A percentile compares a stretch with the other conserved stretches of the same genome.
Evolutionary conservation across 2,888 invertebrate genomes (phyloP).

Genomic region (Thumatha senex): DNA sequence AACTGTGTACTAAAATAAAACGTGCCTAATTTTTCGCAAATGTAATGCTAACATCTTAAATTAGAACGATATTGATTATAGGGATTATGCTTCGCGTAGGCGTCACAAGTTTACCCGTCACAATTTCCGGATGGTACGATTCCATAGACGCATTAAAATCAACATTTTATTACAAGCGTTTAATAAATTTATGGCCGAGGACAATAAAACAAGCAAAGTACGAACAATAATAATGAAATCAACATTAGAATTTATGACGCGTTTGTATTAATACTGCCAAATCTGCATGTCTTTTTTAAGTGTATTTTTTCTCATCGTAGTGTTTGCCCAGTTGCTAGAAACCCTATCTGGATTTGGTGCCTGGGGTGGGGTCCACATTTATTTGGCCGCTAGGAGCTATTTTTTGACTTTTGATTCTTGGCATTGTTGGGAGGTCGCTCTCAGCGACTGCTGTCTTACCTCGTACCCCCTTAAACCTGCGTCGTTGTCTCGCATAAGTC

Average conservation of each 20-base stretch:
- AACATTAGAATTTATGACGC: slow-evolving; percentile 47
- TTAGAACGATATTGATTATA: slow-evolving; percentile 14
- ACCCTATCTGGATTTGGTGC: too few species aligned
- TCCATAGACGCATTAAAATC: slow-evolving; percentile 27
- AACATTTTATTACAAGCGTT: slow-evolving; percentile 47
- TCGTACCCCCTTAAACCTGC: too few species aligned
- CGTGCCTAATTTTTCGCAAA: not conserved
- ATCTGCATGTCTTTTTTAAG: slow-evolving; percentile 33
- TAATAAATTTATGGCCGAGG: slow-evolving; percentile 50
- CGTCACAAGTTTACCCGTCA: slow-evolving; percentile 11
- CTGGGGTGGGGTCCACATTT: too few species aligned
- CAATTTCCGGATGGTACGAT: slow-evolving; percentile 18
- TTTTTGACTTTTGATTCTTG: too few species aligned
- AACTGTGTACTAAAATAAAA: slow-evolving; percentile 9
- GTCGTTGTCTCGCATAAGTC: too few species aligned
- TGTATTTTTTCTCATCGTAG: too few species aligned
- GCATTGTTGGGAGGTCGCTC: too few species aligned
- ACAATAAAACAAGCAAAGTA: slow-evolving; percentile 52
- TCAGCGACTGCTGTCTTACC: too few species aligned
- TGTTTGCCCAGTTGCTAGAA: too few species aligned
- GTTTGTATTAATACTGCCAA: slow-evolving; percentile 53
- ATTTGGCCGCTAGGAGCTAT: too few species aligned
- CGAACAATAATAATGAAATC: slow-evolving; percentile 41
- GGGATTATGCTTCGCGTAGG: slow-evolving; percentile 10
- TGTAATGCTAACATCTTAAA: not conserved